Conservation (phyloP, 2,113 vertebrate species). For the Neolamprologus modestus region DNA sequence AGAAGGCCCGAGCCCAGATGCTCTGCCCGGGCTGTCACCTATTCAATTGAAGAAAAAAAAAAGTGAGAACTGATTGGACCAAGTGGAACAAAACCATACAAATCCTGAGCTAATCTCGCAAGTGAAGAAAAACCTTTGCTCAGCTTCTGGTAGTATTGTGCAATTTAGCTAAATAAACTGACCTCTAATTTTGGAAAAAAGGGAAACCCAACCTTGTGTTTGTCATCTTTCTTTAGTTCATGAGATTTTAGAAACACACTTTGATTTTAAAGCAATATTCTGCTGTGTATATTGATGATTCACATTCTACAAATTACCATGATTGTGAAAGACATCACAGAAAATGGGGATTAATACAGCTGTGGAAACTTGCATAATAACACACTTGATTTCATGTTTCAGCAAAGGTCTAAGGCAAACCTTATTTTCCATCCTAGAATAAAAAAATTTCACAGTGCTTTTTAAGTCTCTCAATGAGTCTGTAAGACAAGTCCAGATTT, state of each 20-base stretch:
- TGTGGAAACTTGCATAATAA: background rate
- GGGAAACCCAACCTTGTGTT: background rate
- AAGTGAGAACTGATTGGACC: background rate
- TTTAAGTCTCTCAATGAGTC: background rate
- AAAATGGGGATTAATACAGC: background rate
- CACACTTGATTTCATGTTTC: background rate
- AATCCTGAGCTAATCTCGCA: background rate
- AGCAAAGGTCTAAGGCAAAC: background rate
- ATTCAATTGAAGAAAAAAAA: background rate
- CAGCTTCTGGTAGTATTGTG: no score
- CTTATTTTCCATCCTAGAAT: background rate
- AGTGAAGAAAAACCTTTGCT: background rate
- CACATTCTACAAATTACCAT: background rate
- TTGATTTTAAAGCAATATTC: background rate
- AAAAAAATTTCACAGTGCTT: background rate
- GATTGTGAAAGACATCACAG: background rate
- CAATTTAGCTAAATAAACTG: background rate
- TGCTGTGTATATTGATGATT: background rate
- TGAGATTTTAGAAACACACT: background rate
- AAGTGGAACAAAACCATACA: background rate
- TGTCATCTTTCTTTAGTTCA: background rate
- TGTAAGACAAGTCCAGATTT: background rate
- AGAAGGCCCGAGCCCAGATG: constrained; percentile 90
- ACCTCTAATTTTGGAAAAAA: background rate
- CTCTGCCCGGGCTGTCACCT: constrained; percentile 89